Evolutionary conservation across 92 coral and sea anemone genomes (phyloP).

Genomic region (Phenganax subtilis): DNA sequence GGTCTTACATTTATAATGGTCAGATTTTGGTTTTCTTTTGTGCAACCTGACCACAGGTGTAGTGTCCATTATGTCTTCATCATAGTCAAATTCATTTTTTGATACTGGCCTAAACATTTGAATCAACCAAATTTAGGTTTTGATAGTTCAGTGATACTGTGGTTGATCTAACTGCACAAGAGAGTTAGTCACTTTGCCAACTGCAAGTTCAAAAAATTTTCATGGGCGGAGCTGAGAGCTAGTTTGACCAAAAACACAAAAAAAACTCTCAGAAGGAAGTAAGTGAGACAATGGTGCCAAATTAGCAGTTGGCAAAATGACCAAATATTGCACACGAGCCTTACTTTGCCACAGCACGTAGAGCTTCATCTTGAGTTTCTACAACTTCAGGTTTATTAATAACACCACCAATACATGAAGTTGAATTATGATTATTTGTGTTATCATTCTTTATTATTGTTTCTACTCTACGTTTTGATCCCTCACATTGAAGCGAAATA

Average conservation of each 20-base stretch:
- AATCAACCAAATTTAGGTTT: background rate
- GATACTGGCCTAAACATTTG: background rate
- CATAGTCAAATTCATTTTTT: constrained; percentile 31
- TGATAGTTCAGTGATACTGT: background rate
- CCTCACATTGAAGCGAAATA: constrained; percentile 21
- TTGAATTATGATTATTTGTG: background rate
- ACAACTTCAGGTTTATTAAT: background rate
- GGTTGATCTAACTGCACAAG: background rate
- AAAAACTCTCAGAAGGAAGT: too few species aligned
- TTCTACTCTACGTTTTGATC: constrained; percentile 8
- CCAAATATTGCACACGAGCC: background rate
- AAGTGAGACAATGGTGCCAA: too few species aligned
- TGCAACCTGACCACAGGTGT: constrained; percentile 5
- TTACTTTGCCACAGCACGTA: background rate
- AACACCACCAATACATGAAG: background rate
- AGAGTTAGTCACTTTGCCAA: background rate
- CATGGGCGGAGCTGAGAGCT: background rate
- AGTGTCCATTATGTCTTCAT: constrained; percentile 29
- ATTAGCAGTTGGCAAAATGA: too few species aligned
- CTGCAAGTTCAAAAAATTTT: background rate
- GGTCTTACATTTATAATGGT: constrained; percentile 4
- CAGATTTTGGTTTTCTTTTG: constrained; percentile 23
- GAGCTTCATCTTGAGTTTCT: background rate
- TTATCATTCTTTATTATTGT: background rate
- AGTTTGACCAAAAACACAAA: too few species aligned